A percentile compares a stretch with the other conserved stretches of the same genome.
Conservation (phyloP, 2,113 vertebrate genomes). For the Nematolebias whitei region DNA sequence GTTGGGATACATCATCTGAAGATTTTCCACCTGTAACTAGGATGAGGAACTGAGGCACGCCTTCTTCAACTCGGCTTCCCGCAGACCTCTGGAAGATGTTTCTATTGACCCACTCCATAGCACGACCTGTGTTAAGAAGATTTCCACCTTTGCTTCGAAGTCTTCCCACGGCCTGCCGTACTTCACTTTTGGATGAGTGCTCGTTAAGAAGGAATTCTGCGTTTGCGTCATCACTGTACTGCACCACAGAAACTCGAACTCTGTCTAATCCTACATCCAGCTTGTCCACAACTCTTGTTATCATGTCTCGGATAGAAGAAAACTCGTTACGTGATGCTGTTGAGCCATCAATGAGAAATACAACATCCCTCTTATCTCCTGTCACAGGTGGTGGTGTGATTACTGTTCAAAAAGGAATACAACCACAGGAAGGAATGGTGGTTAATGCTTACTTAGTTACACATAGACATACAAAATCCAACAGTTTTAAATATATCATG, state of each 20-base stretch:
- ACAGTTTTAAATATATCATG: not conserved
- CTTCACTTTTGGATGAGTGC: slow-evolving; percentile 86
- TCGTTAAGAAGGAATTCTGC: slow-evolving; percentile 89
- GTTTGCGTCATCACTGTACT: slow-evolving; percentile 88
- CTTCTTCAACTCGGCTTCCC: slow-evolving; percentile 93
- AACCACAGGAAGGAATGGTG: slow-evolving; percentile 12
- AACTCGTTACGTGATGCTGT: slow-evolving; percentile 82
- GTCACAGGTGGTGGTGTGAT: slow-evolving; percentile 24
- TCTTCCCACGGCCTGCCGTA: slow-evolving; percentile 78
- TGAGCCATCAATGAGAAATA: slow-evolving; percentile 93
- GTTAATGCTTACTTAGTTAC: not conserved
- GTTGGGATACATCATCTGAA: slow-evolving; percentile 82
- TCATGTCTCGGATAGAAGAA: slow-evolving; percentile 81
- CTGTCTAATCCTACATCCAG: slow-evolving; percentile 88
- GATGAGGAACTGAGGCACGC: slow-evolving; percentile 92
- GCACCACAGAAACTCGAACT: slow-evolving; percentile 88
- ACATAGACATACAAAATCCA: not conserved
- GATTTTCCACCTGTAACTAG: slow-evolving; percentile 87
- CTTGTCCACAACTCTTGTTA: slow-evolving; percentile 83
- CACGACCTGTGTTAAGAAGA: slow-evolving; percentile 84
- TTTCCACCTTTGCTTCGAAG: slow-evolving; percentile 85
- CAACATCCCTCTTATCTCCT: slow-evolving; percentile 86
- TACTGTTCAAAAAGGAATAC: slow-evolving; percentile 46
- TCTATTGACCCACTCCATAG: slow-evolving; percentile 87
- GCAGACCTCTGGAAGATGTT: slow-evolving; percentile 89